Evolutionary conservation across 2,113 vertebrate genomes (phyloP), one percentile per base, ranked within the genome.

Genomic region (Mirza zaza): DNA sequence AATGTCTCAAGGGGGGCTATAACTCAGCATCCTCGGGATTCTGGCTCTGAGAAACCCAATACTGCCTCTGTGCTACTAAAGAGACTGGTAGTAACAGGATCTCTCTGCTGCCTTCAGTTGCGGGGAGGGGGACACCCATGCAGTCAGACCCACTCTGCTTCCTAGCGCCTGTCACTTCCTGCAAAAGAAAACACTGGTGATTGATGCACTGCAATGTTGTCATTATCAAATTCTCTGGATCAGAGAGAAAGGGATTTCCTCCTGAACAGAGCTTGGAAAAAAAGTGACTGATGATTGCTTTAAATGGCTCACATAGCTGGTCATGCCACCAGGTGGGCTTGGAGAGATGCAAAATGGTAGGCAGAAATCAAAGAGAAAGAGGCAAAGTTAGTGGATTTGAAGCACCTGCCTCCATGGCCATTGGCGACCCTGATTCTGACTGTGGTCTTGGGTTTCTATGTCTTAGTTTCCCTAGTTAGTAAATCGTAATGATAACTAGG

Each of bases 1-100:
- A 39, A 92, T 68, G 87, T 68, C 85, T 76, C 76, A 76, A 79
- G 96, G 77, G 20, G 61, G 21, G 45, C 95, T 98, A 57, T 48
- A 82, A 34, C 36, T 89, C 59, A 83, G 82, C 91, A 63, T 55
- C 48, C 45, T 92, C 11, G 23, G 94, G 11, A 59, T 95, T 12
- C 36, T 39, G 91, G 50, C 0, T 0, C 6, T 59, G 10, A 92
- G 76, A 85, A 59, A 93, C 88, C 84, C 21, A 79, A 80, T 90
- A 96, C 86, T 55, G 61, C n/a, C 75, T 97, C 57, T 96, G 68
- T 75, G 63, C 68, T 59, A 63, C 95, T 76, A n/a, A 79, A 96
- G 65, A 45, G 55, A 92, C 39, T 89, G 80, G 67, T 61, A 92
- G 84, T 57, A 39, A 80, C 73, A 70, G 63, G 85, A 85, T 67